Conservation (phyloP, 2,797 vertebrate genomes). For the Columba guinea region DNA sequence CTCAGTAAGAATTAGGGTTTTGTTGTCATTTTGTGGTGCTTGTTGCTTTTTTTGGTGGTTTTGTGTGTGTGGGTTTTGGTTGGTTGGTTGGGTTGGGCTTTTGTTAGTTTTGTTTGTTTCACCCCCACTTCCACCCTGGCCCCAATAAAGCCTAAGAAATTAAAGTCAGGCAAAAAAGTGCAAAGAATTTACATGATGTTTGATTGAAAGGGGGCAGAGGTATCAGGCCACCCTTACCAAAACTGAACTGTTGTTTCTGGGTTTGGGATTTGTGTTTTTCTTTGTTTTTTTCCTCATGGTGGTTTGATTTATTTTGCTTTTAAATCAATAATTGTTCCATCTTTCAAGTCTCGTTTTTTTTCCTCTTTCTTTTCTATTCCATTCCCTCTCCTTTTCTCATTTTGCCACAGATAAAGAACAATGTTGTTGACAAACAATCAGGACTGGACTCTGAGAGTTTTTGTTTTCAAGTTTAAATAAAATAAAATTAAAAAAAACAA, state of each 20-base stretch:
- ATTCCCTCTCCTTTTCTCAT: background rate
- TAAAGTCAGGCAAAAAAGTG: background rate
- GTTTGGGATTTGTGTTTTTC: background rate
- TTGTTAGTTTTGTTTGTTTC: too few species aligned
- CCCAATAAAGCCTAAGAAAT: background rate
- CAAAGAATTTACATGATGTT: background rate
- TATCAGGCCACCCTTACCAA: background rate
- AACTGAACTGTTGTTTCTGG: background rate
- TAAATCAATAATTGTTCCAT: background rate
- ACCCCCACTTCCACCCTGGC: too few species aligned
- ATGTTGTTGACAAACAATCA: background rate
- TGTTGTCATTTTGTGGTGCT: background rate
- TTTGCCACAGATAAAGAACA: background rate
- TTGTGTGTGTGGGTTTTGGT: too few species aligned
- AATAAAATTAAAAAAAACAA: too few species aligned
- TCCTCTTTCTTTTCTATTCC: background rate
- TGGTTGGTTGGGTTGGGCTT: too few species aligned
- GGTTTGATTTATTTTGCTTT: background rate
- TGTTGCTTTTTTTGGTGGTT: too few species aligned
- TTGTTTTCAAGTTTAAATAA: background rate
- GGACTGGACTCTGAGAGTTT: background rate
- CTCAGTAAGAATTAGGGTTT: background rate
- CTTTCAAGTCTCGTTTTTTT: background rate
- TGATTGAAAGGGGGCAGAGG: background rate
- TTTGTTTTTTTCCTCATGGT: background rate